Evolutionary conservation across 37 sponge, comb jelly and placozoan species (phyloP).

Genomic region (Amphimedon queenslandica): DNA sequence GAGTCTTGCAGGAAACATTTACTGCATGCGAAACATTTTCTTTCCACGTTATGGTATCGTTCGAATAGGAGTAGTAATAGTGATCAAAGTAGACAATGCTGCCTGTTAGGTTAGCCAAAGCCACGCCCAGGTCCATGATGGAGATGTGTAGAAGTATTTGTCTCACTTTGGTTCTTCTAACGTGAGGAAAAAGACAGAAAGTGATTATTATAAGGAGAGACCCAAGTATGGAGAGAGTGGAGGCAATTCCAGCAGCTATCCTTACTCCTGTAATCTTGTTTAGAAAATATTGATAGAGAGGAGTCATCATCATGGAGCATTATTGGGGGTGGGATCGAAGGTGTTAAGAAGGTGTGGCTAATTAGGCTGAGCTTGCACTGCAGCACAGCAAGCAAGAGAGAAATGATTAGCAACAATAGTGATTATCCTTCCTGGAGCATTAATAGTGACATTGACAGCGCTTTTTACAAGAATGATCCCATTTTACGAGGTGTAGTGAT

Average conservation of each 20-base stretch:
- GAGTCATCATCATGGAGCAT: no score
- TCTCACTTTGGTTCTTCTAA: conserved; percentile 42
- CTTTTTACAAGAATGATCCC: background rate
- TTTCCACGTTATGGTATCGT: background rate
- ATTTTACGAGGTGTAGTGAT: conserved; percentile 23
- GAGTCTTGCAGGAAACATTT: conserved; percentile 24
- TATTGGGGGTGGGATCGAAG: no score
- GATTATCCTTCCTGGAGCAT: background rate
- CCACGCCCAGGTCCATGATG: conserved; percentile 60
- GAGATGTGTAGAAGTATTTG: conserved; percentile 58
- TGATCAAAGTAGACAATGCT: conserved; percentile 38
- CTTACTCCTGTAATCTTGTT: background rate
- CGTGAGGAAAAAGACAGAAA: conserved; percentile 25
- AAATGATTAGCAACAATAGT: background rate
- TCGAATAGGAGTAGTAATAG: conserved; percentile 11
- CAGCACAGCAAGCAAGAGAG: background rate
- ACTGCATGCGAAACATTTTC: background rate
- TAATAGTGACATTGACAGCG: background rate
- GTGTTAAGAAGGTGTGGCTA: no score
- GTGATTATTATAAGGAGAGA: conserved; percentile 52
- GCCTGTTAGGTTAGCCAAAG: conserved; percentile 45
- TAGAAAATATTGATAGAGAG: no score
- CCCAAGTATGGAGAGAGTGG: conserved; percentile 57
- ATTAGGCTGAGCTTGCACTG: background rate
- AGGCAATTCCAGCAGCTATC: conserved; percentile 22